Evolutionary conservation across 37 sponge, comb jelly and placozoan species (phyloP).

Genomic region (Agelas oroides): DNA sequence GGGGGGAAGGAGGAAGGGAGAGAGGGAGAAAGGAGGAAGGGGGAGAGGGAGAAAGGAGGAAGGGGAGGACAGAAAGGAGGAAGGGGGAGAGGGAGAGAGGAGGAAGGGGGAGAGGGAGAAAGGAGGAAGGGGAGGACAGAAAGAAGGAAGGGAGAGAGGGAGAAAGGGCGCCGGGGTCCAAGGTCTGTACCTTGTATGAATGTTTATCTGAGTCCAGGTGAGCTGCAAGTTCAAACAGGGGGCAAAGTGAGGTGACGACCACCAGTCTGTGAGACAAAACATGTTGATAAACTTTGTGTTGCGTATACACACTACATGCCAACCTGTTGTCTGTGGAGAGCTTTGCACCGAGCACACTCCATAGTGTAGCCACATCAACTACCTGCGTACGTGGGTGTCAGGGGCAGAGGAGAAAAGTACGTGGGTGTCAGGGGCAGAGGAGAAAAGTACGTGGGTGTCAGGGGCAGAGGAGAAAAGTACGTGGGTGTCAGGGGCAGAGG

Average conservation of each 20-base stretch:
- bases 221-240: conserved; percentile 36
- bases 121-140: not conserved
- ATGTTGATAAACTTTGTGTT: too few species aligned
- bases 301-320: too few species aligned
- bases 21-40: not conserved
- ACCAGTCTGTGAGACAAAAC: not conserved
- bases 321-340: conserved; percentile 22
- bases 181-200: conserved; percentile 17
- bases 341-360: conserved; percentile 36
- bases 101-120: not conserved
- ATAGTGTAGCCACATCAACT: conserved; percentile 50
- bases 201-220: conserved; percentile 20
- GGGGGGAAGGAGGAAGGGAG: not conserved
- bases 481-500: not conserved
- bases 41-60: not conserved
- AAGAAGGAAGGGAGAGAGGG: not conserved
- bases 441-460: not conserved
- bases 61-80: not conserved
- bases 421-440: not conserved
- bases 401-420: too few species aligned
- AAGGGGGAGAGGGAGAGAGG: not conserved
- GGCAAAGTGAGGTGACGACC: not conserved
- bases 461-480: too few species aligned
- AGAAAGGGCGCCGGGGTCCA: too few species aligned
- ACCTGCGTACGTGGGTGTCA: not conserved